Base-by-base conservation (phyloP, 2,113 vertebrate species). In the Oriolus oriolus region DNA sequence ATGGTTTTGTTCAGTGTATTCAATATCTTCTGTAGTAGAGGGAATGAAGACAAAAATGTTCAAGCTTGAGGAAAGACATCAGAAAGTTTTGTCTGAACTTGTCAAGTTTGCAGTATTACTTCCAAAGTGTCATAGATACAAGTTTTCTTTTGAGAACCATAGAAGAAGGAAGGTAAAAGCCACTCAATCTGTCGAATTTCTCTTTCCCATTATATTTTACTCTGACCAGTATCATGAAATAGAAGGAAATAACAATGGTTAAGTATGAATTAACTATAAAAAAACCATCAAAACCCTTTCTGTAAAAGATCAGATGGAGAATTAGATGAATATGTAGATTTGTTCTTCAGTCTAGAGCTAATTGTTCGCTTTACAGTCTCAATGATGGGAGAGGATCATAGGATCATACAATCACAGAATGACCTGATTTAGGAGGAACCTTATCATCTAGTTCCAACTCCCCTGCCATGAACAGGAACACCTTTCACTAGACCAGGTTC, bases 301-400 rank as follows among this genome's bases (percentile, higher is more conserved):
- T 80, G 30, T 47, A 41, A 74, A 80, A 80, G 8, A 75, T 42
- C 10, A 42, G 53, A 41, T 45, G 28, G 27, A 77, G 37, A 76
- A 73, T 57, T 59, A 61, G 7, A n/a, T 70, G 37, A 80, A 79
- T 45, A 53, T 15, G 3, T 24, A 53, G 16, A 27, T 37, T 24
- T 33, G 12, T 84, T 93, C 23, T 64, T 61, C 28, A 24, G 4
- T 41, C 15, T 39, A 65, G 26, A 74, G 21, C 10, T 78, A 69
- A 41, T 24, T 47, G 10, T 75, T 47, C 10, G 7, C 19, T 92
- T 66, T 70, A 41, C 6, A 49, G 37, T 52, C 22, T 82, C 50
- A 68, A 0, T 30, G 26, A 33, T 0, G 1, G 21, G 37, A 64
- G 44, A 42, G 5, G 6, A 42, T 52, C 26, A 35, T 35, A 22